Evolutionary conservation across 2,113 vertebrate genomes (phyloP).

Genomic region (Peromyscus maniculatus): DNA sequence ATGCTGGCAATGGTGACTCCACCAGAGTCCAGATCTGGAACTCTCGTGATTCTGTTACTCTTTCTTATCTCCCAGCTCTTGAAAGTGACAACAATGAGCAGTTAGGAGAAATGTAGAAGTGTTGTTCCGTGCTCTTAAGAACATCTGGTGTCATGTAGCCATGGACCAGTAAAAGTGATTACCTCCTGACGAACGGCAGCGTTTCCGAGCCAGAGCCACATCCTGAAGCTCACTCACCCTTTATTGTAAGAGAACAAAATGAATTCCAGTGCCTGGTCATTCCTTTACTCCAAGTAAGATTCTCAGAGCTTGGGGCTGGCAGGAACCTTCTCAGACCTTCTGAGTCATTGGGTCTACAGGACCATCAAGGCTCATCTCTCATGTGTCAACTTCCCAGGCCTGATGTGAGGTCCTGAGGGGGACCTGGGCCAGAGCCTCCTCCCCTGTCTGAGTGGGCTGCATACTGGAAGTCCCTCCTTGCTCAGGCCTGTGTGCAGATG

Average conservation of each 20-base stretch:
- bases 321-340: not conserved
- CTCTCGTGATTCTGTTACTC: not conserved
- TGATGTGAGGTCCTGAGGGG: not conserved
- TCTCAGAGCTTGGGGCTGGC: not conserved
- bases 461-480: fast-evolving
- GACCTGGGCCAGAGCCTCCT: not conserved
- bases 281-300: not conserved
- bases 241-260: not conserved
- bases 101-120: not conserved
- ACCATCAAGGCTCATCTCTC: not conserved
- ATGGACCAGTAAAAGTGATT: not conserved
- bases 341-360: not conserved
- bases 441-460: no score
- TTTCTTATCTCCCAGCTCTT: not conserved
- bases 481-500: no score
- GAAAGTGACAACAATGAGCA: not conserved
- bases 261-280: not conserved
- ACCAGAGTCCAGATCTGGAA: not conserved
- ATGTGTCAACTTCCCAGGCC: not conserved
- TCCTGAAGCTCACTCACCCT: slow-evolving; percentile 3
- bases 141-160: not conserved
- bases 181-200: not conserved
- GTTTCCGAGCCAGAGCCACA: not conserved
- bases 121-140: not conserved
- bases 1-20: not conserved